These are phyloP conservation scores for Dryobates pubescens DNA, from an alignment of 2,797 vertebrate genomes.

Conservation along the genomic window DNA sequence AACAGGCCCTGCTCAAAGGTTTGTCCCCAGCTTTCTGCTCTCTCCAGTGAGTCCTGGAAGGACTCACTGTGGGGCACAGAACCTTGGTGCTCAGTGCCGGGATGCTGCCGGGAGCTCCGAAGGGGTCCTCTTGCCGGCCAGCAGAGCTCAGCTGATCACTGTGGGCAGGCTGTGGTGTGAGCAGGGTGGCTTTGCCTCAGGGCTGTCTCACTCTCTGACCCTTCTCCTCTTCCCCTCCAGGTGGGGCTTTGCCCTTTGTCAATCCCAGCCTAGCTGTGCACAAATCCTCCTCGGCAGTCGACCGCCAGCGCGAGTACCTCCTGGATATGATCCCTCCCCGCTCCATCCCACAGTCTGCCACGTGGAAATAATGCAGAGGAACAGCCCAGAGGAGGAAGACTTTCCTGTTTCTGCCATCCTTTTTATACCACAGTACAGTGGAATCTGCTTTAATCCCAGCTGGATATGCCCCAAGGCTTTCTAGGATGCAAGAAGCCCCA, in stretches of 20 bases:
- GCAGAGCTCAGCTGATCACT: no score
- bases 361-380: constrained; percentile 91
- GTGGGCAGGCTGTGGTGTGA: no score
- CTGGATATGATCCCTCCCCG: constrained; percentile 99
- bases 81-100: neutral
- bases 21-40: no score
- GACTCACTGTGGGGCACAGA: neutral
- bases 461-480: constrained; percentile 56
- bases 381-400: constrained; percentile 54
- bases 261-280: constrained; percentile 92
- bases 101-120: neutral
- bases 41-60: no score
- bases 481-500: constrained; percentile 48
- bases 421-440: constrained; percentile 46
- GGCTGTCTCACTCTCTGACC: rapidly evolving
- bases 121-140: neutral
- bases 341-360: constrained; percentile 95
- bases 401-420: constrained; percentile 49
- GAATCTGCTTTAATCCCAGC: constrained; percentile 70
- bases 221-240: constrained; percentile 66
- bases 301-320: constrained; percentile 98
- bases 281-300: constrained; percentile 90
- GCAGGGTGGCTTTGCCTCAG: no score
- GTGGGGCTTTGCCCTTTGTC: constrained; percentile 92
- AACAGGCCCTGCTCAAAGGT: no score